Conservation (phyloP, 1,140 invertebrate species). For the Radopholus similis region DNA sequence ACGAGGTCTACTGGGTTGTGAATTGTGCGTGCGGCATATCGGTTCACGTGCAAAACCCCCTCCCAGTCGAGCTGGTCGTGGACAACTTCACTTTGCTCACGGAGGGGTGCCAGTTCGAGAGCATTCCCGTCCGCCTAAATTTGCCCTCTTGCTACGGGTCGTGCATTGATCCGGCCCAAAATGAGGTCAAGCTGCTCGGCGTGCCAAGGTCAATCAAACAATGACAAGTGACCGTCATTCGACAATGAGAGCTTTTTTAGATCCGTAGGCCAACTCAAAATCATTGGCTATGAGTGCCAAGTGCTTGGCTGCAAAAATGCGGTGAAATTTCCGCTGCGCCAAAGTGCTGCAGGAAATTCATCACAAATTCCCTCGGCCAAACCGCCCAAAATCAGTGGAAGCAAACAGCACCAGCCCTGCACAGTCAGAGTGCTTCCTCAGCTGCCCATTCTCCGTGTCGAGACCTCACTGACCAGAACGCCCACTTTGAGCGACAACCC, state of each 20-base stretch:
- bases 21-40: slow-evolving; percentile 49
- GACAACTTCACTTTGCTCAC: slow-evolving; percentile 39
- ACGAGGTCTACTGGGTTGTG: slow-evolving; percentile 51
- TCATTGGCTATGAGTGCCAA: slow-evolving; percentile 54
- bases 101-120: slow-evolving; percentile 48
- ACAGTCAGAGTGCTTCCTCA: slow-evolving; percentile 46
- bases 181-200: slow-evolving; percentile 41
- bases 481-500: slow-evolving; percentile 41
- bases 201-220: slow-evolving; percentile 39
- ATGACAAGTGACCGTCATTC: too few relatives aligned
- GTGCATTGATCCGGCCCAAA: slow-evolving; percentile 1
- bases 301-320: slow-evolving; percentile 54
- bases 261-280: slow-evolving; percentile 40
- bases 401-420: slow-evolving; percentile 19
- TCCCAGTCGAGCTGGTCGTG: slow-evolving; percentile 51
- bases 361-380: background rate
- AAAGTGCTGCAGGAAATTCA: background rate
- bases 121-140: slow-evolving; percentile 45
- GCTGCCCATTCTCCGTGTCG: slow-evolving; percentile 44
- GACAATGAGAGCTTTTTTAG: slow-evolving; percentile 22
- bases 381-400: background rate
- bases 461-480: slow-evolving; percentile 41
- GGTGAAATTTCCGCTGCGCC: slow-evolving; percentile 27
- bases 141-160: slow-evolving; percentile 36
- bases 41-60: slow-evolving; percentile 48